Percentiles rank a stretch among this genome's conserved stretches.
These are phyloP conservation scores for Gerosis bhagava DNA, from an alignment of 2,888 invertebrate species.

Conservation along the genomic window DNA sequence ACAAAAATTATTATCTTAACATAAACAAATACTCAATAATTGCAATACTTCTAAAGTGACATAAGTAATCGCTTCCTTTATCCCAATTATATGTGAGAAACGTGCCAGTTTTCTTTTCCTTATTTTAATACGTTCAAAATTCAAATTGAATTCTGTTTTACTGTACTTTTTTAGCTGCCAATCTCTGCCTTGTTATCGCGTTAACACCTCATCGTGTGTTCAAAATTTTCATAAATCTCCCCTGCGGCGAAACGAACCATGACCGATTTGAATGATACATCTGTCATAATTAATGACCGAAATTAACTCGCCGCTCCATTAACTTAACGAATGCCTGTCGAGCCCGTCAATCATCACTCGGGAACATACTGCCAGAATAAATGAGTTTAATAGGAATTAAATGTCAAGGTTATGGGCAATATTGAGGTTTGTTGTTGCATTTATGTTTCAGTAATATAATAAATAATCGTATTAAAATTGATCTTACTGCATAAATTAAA, in stretches of 20 bases:
- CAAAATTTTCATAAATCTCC: conserved; percentile 22
- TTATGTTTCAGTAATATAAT: no score
- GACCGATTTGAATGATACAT: conserved; percentile 36
- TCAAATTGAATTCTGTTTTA: conserved; percentile 7
- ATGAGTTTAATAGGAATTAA: conserved; percentile 10
- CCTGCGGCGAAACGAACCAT: conserved; percentile 15
- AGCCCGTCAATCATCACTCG: conserved; percentile 52
- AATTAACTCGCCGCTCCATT: conserved; percentile 45
- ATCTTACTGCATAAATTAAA: no score
- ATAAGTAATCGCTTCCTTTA: no score
- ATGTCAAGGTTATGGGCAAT: no score
- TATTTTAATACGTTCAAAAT: not conserved
- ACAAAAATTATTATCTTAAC: no score
- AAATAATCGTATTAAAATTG: no score
- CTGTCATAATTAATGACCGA: conserved; percentile 51
- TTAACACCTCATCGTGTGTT: conserved; percentile 19
- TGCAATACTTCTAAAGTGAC: no score
- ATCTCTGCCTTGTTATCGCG: conserved; percentile 15
- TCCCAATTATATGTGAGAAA: no score
- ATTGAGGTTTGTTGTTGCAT: no score
- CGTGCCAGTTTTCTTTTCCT: no score
- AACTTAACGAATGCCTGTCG: conserved; percentile 53
- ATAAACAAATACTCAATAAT: no score
- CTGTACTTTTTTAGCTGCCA: conserved; percentile 3
- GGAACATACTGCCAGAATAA: conserved; percentile 16